These are phyloP conservation scores for Atherinomorus stipes DNA, from an alignment of 2,113 vertebrate species.

Conservation along the genomic window DNA sequence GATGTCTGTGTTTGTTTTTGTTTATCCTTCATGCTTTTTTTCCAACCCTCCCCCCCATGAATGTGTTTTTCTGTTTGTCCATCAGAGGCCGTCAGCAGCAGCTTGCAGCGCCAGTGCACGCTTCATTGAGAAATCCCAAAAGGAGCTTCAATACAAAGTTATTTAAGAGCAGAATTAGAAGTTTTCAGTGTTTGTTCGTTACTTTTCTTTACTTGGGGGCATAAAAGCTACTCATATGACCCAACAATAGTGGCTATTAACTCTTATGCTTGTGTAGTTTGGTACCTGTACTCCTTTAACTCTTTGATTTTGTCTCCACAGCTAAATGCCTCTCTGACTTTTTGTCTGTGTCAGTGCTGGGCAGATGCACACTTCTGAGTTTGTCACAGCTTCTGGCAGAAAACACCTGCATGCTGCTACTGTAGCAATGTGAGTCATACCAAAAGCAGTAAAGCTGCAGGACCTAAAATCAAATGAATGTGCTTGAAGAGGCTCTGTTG, in stretches of 20 bases:
- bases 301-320: background rate
- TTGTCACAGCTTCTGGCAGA: background rate
- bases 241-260: too few species aligned
- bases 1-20: conserved; percentile 78
- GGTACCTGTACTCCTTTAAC: background rate
- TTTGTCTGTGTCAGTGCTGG: background rate
- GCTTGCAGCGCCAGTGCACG: conserved; percentile 34
- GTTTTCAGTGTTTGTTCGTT: too few species aligned
- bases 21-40: conserved; percentile 54
- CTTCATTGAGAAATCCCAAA: conserved; percentile 12
- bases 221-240: too few species aligned
- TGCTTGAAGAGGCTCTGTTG: background rate
- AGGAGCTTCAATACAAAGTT: background rate
- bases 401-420: background rate
- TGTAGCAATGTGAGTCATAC: background rate
- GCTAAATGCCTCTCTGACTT: background rate
- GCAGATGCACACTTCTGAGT: background rate
- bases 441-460: background rate
- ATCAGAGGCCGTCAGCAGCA: conserved; percentile 55
- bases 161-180: too few species aligned
- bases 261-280: background rate
- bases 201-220: too few species aligned
- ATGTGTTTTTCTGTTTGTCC: conserved; percentile 43
- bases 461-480: conserved; percentile 5
- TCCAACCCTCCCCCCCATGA: conserved; percentile 15